Percentiles rank a stretch among this genome's conserved stretches.
Evolutionary conservation across 2,113 vertebrate species (phyloP).

Genomic region (Gallinago jamesoni): DNA sequence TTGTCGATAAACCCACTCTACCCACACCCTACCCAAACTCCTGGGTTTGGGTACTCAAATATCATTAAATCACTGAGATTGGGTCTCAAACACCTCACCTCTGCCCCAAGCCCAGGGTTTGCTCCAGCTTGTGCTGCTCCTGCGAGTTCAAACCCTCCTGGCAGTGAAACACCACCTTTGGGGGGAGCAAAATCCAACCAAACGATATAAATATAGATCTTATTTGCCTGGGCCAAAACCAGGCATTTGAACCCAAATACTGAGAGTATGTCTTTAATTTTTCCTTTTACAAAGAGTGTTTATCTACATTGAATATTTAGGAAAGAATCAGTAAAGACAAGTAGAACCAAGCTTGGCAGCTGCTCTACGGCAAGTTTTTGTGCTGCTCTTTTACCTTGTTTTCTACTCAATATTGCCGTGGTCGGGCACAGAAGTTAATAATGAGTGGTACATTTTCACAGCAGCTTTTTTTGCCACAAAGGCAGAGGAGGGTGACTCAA

Average conservation of each 20-base stretch:
- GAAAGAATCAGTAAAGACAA: background rate
- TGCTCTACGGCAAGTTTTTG: background rate
- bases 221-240: background rate
- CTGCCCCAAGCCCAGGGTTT: background rate
- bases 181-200: fast-evolving
- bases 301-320: background rate
- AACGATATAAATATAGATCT: background rate
- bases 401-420: background rate
- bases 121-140: background rate
- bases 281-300: background rate
- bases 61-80: background rate
- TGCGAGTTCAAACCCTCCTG: background rate
- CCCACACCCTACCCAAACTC: fast-evolving
- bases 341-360: background rate
- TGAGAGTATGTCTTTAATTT: background rate
- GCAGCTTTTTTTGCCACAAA: too few species aligned
- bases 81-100: background rate
- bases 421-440: background rate
- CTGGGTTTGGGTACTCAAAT: background rate
- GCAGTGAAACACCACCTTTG: fast-evolving
- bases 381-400: background rate
- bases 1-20: fast-evolving
- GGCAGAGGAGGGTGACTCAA: fast-evolving
- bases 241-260: background rate
- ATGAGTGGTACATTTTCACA: fast-evolving